These are phyloP conservation scores for Macrosoma leucophasiata DNA, from an alignment of 2,888 invertebrate genomes.

Conservation along the genomic window DNA sequence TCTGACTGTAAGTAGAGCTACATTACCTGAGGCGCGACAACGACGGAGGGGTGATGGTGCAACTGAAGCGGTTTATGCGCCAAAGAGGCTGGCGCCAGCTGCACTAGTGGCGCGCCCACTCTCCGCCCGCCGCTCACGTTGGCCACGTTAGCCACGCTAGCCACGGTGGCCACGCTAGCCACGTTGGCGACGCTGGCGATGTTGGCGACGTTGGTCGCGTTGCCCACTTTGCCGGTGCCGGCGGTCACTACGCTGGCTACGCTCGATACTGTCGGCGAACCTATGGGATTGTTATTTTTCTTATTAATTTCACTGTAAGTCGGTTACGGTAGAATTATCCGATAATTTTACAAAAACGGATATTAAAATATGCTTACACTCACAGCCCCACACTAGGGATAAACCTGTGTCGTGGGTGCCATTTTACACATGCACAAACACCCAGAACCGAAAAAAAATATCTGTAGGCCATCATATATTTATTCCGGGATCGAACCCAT, in stretches of 20 bases:
- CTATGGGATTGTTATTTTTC: conserved; percentile 10
- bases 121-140: conserved; percentile 29
- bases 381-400: no score
- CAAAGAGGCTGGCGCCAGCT: conserved; percentile 36
- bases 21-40: conserved; percentile 43
- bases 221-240: conserved; percentile 14
- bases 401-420: no score
- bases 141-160: conserved; percentile 22
- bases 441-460: no score
- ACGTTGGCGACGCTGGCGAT: conserved; percentile 22
- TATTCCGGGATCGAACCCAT: no score
- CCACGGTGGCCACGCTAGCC: conserved; percentile 17
- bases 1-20: no score
- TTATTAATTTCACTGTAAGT: neutral
- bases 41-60: conserved; percentile 31
- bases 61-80: conserved; percentile 38
- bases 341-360: no score
- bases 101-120: conserved; percentile 40
- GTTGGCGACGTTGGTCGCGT: conserved; percentile 20
- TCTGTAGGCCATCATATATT: no score
- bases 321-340: no score
- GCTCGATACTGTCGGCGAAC: conserved; percentile 27
- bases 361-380: no score
- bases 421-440: no score
- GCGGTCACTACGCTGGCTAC: conserved; percentile 25